phyloP scores from a whole-genome alignment of 2,113 vertebrate species.

The Phaethon lepturus region DNA sequence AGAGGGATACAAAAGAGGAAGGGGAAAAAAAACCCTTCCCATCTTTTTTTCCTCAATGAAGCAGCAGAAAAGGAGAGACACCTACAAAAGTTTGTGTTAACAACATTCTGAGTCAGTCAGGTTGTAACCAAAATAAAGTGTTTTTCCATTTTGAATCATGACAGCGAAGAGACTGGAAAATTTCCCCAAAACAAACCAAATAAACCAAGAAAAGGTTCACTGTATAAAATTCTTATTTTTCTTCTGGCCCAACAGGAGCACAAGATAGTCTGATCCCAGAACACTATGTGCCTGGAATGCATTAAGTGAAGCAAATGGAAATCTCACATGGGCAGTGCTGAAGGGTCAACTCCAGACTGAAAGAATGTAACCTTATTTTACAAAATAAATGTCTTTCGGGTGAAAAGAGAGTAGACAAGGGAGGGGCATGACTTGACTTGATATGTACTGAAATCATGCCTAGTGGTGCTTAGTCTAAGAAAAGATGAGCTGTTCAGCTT shows the following conservation, averaged over 20 bases:
- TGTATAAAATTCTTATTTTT: neutral
- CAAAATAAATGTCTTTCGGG: constrained; percentile 40
- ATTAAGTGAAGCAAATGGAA: constrained; percentile 42
- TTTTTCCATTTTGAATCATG: neutral
- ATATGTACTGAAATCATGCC: neutral
- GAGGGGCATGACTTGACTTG: neutral
- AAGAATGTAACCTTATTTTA: constrained; percentile 57
- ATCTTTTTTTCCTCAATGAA: neutral
- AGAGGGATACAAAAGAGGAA: neutral
- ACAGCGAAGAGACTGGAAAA: neutral
- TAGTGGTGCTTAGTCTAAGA: neutral
- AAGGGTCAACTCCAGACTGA: constrained; percentile 42
- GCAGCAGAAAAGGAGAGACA: neutral
- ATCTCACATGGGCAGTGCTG: neutral
- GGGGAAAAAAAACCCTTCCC: neutral
- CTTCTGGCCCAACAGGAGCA: neutral
- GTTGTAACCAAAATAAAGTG: neutral
- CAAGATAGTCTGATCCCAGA: neutral
- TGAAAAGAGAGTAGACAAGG: neutral
- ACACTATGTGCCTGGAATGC: constrained; percentile 32
- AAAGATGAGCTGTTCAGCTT: neutral
- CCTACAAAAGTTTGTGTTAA: neutral
- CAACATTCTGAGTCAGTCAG: neutral
- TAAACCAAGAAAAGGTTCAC: neutral
- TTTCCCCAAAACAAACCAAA: neutral